Evolutionary conservation across 2,888 invertebrate genomes (phyloP), one percentile per base, ranked within the genome.

Genomic region (Drosophila nigritarsus): DNA sequence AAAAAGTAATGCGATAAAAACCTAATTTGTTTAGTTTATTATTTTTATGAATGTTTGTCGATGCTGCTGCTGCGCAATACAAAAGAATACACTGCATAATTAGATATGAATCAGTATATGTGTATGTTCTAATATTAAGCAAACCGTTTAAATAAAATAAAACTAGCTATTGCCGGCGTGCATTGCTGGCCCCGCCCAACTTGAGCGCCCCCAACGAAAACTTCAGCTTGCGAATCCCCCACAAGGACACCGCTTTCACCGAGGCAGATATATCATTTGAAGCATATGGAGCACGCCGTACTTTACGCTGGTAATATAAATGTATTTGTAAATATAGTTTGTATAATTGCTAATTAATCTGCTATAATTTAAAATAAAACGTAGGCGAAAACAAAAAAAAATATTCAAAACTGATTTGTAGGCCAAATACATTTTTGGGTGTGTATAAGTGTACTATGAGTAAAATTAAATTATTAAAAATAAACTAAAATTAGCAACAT

Each of bases 61-160:
- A 61, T 55, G 63, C 36, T 51, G 61, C 36, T 40, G 56, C 45
- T 40, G 49, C 75, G 74, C 65, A 85, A 78, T 75, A 78, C 24
- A 71, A 82, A 71, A 59, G 63, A 78, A 82, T 84, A 75, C 85
- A 82, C 79, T 66, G 70, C 74, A 66, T 36, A 50, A 58, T 73
- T 73, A 73, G 45, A 72, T 72, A 64, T 64, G 56, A 59, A 63
- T 48, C 38, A 38, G 50, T 70, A 69, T 58, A 34, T 40, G 29
- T 36, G 49, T 53, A 53, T 34, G 53, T 69, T 70, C 38, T 45
- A 60, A 60, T 49, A 58, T 32, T 63, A n/a, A 18, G 51, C 53
- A 45, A 61, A 42, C 42, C 40, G 18, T 38, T 69, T 40, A 49
- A 58, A 69, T 61, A 20, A 56, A 56, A 40, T 58, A 59, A 51